These are phyloP conservation scores for Lethenteron reissneri DNA, from an alignment of 2,113 vertebrate genomes.

Conservation along the genomic window DNA sequence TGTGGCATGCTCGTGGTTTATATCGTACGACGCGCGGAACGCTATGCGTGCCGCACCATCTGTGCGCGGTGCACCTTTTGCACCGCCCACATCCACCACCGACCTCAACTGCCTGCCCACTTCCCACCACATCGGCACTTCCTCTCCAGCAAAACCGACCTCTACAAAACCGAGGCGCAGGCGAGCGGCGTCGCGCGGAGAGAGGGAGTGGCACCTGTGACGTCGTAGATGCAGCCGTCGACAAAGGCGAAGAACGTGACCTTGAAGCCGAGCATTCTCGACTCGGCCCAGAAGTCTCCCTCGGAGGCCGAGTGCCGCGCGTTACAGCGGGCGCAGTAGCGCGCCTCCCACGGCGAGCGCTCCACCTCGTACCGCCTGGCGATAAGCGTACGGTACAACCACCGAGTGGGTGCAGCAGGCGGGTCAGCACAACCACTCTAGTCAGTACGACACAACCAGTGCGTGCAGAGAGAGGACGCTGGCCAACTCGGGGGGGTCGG, in stretches of 20 bases:
- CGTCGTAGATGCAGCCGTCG: conserved; percentile 71
- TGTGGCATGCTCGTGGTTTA: too few relatives aligned
- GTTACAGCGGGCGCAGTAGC: conserved; percentile 63
- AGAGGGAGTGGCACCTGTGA: conserved; percentile 38
- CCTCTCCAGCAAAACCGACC: neutral
- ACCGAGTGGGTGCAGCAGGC: too few relatives aligned
- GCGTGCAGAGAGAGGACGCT: too few relatives aligned
- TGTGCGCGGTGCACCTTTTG: too few relatives aligned
- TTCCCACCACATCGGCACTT: too few relatives aligned
- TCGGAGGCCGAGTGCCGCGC: conserved; percentile 54
- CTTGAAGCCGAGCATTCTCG: conserved; percentile 68
- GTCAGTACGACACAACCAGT: too few relatives aligned
- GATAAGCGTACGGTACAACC: neutral
- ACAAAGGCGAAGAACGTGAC: conserved; percentile 81
- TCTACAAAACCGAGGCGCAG: neutral
- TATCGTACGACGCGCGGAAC: too few relatives aligned
- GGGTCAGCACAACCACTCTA: too few relatives aligned
- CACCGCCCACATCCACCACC: too few relatives aligned
- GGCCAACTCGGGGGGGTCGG: too few relatives aligned
- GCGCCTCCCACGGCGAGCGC: conserved; percentile 40
- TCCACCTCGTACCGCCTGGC: conserved; percentile 74
- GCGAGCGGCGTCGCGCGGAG: neutral
- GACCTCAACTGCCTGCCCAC: too few relatives aligned
- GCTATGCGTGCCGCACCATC: too few relatives aligned
- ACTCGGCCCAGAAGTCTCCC: conserved; percentile 83